Base-by-base conservation (phyloP, 2,797 vertebrate genomes). In the Morelia viridis region DNA sequence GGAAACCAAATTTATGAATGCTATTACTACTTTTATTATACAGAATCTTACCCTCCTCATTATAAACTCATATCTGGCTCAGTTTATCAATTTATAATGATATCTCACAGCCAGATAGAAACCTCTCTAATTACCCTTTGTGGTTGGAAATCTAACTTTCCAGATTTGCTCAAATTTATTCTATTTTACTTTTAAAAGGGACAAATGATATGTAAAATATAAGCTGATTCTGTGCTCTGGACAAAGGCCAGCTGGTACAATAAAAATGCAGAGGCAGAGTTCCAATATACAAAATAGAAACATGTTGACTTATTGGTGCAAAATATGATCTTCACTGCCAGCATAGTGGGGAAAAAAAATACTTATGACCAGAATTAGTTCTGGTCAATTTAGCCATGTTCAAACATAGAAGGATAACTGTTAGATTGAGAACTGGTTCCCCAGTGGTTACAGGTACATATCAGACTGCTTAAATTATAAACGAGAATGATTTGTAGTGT, bases 201-300 rank as follows among this genome's bases (percentile, higher is more conserved):
- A 71, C 62, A 68, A 89, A 46, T 89, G 88, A 89, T 46, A 61
- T 56, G 88, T 61, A 93, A 95, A 95, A 93, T 91, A 28, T 61
- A 84, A 93, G 76, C 85, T 94, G 92, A 96, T 91, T 90, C 65
- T 94, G 92, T 12, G 0, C 56, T 17, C 89, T 94, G 94, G 92
- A 95, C 92, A 95, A 93, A 91, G 96, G 94, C 95, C 97, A 97
- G 93, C 89, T 96, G 96, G 96, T 94, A 94, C 62, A 12, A 62
- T 90, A 91, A 85, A 80, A 56, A 87, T 94, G 4, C 0, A 31
- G 56, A 95, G 96, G 95, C 96, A 91, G 5, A 11, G 62, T 93
- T 95, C 96, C 95, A 94, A 5, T 89, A 95, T 83, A 94, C 94
- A 94, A 95, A 95, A 85, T 91, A 86, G 80, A 95, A 92, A 95